Evolutionary conservation across 2,113 vertebrate genomes (phyloP).

Genomic region (Zosterops hypoxanthus): DNA sequence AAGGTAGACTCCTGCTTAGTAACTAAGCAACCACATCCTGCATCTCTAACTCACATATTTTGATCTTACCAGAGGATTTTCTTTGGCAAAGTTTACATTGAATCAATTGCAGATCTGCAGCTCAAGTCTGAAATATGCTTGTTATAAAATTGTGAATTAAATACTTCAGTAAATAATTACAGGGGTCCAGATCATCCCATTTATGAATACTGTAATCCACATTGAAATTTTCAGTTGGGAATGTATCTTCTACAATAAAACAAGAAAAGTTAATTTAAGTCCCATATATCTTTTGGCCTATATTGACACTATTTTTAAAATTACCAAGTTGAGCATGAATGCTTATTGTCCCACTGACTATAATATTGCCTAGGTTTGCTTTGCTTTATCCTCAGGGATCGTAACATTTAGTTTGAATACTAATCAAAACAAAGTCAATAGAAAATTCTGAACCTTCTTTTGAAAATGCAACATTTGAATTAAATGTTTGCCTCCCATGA

Average conservation of each 20-base stretch:
- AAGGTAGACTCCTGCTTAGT: background rate
- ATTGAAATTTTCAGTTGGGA: background rate
- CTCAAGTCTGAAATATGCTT: background rate
- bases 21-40: conserved; percentile 24
- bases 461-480: background rate
- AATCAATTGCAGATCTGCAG: background rate
- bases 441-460: background rate
- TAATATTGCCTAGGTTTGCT: background rate
- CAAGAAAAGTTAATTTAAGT: background rate
- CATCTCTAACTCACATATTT: background rate
- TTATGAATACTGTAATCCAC: background rate
- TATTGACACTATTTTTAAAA: background rate
- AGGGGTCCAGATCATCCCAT: background rate
- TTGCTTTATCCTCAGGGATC: background rate
- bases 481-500: conserved; percentile 8
- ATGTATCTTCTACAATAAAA: background rate
- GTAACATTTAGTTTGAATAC: background rate
- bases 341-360: background rate
- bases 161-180: background rate
- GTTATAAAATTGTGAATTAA: background rate
- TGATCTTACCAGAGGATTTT: background rate
- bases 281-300: background rate
- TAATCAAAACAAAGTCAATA: background rate
- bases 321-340: background rate
- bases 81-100: background rate